Evolutionary conservation across 1,140 invertebrate genomes (phyloP), one percentile per base, ranked within the genome.

Genomic region (Euglossa dilemma): DNA sequence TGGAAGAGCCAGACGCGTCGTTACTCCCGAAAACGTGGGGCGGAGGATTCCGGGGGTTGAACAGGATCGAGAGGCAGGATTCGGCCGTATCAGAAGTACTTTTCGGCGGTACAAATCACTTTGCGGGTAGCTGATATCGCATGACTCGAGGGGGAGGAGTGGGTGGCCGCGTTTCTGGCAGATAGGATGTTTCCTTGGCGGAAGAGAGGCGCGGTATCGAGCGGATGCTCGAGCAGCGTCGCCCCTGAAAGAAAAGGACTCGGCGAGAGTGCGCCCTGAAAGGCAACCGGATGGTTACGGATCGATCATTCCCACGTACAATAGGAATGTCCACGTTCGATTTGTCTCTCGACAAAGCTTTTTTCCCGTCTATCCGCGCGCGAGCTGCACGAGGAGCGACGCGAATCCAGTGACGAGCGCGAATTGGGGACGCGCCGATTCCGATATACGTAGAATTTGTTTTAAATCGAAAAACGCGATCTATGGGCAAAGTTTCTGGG

Each of bases 161-260:
- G 82, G 87, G 86, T 88, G 83, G 78, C 80, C 78, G 79, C 83
- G 83, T 87, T 85, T 85, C 86, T 77, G 71, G 64, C 86, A 81
- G 87, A 85, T 83, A 87, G 70, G 71, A 87, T 87, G 86, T 85
- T 88, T 85, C 75, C 57, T 36, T 80, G 76, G 43, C 57, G 79
- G 67, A 72, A 88, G 83, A 88, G 83, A 76, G 61, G 72, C 83
- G 69, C 85, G 80, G 74, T 88, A 88, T 88, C 87, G 87, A 88
- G 54, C 87, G 83, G 54, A 66, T 73, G 78, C 54, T 45, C 64
- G n/a, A 76, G 70, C 84, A 80, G 75, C 84, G 67, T 78, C 79
- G 66, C 23, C 57, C 57, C 43, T 50, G 61, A 71, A 83, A 87
- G 54, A 81, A 85, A 87, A 85, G 70, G 64, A 85, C 71, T 87